Base-by-base conservation (phyloP, 2,797 vertebrate genomes). In the Morus bassanus region DNA sequence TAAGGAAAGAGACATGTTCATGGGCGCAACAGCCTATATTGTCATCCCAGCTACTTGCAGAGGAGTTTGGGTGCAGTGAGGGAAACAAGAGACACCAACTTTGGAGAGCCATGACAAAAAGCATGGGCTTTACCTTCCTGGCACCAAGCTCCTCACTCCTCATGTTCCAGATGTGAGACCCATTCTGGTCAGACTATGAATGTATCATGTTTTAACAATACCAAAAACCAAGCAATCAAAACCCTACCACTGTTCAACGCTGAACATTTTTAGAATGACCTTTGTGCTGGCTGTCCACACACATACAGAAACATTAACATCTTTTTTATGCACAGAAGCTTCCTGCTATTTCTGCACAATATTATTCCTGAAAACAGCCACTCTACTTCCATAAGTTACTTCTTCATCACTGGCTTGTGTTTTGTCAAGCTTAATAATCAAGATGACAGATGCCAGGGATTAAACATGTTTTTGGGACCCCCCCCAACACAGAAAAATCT, bases 221-320 rank as follows among this genome's bases (percentile, higher is more conserved):
- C 8, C 10, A 46, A 56, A 68, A 35, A 8, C 0, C 10, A 86
- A 80, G 18, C 19, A 74, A 64, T 53, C 30, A 27, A 81, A 89
- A 43, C 25, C 23, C 35, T 73, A 48, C 11, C 6, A 1, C 19
- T 54, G 18, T n/a, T 86, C 31, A 69, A 21, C 1, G 5, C 4
- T 12, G 37, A 28, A 23, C 7, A 19, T 22, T 81, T 89, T 53
- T 41, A 54, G 67, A 73, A 69, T n/a, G 4, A 67, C 13, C 16
- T 91, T 77, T 35, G 6, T 85, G 53, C 18, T 46, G 28, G 19
- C 24, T 89, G 25, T 16, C 70, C 11, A 41, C 6, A 13, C 3
- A 16, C 2, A 37, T 0, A 1, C 0, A 1, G n/a, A 76, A 84
- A 35, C 2, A 2, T 67, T 76, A 10, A 17, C 2, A 6, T 28